Conservation (phyloP, 30 jellyfish, hydroid and myxozoan species). For the Chironex yamaguchii region DNA sequence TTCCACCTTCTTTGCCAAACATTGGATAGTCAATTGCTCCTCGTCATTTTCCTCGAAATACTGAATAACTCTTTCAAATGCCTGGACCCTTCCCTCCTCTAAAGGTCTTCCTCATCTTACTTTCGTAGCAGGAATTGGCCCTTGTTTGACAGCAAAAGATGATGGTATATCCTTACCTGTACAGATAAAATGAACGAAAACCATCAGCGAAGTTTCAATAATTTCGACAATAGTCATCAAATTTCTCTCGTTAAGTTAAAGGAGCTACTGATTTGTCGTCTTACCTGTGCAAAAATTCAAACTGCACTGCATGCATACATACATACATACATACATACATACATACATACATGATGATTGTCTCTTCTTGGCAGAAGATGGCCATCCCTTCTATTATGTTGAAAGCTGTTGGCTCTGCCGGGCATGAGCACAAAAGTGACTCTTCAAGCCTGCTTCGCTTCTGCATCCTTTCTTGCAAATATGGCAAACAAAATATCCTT, state of each 20-base stretch:
- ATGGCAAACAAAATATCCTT: too few relatives aligned
- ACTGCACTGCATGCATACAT: constrained; percentile 67
- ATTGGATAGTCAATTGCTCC: constrained; percentile 10
- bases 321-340: too few relatives aligned
- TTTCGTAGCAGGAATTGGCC: not conserved
- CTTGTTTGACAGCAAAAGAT: not conserved
- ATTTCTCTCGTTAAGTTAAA: too few relatives aligned
- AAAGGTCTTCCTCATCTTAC: constrained; percentile 20
- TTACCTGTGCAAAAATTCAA: constrained; percentile 68
- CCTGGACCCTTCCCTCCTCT: constrained; percentile 9
- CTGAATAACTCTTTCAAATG: not conserved
- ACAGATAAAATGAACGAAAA: not conserved
- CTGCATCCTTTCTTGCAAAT: too few relatives aligned
- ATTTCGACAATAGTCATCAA: too few relatives aligned
- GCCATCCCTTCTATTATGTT: too few relatives aligned
- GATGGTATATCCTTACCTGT: constrained; percentile 21
- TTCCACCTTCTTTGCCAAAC: constrained; percentile 15
- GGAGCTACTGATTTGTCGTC: too few relatives aligned
- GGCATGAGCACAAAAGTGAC: too few relatives aligned
- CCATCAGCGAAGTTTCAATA: constrained; percentile 8
- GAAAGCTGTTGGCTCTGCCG: too few relatives aligned
- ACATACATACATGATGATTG: too few relatives aligned
- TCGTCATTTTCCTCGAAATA: constrained; percentile 38
- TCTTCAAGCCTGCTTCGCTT: too few relatives aligned
- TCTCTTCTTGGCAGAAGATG: too few relatives aligned